These are phyloP conservation scores for Halichondria panicea DNA, from an alignment of 37 sponge, comb jelly and placozoan genomes.

Conservation along the genomic window DNA sequence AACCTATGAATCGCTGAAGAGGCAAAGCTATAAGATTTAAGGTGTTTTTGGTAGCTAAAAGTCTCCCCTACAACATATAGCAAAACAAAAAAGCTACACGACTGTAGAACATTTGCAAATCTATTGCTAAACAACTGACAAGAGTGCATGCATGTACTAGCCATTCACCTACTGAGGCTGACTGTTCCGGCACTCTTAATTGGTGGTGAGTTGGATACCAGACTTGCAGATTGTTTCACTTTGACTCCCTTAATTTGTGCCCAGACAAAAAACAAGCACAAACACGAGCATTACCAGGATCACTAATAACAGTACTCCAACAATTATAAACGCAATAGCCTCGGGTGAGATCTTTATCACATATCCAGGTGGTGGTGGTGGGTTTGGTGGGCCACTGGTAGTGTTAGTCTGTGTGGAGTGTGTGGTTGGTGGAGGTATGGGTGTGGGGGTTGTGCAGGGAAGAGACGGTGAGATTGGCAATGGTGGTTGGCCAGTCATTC, in stretches of 20 bases:
- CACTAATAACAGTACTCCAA: constrained; percentile 20
- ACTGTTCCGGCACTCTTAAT: neutral
- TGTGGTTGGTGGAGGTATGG: neutral
- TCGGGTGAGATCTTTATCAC: neutral
- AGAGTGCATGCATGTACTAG: too few species aligned
- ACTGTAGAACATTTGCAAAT: neutral
- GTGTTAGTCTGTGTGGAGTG: neutral
- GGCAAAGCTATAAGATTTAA: too few species aligned
- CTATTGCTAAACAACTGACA: too few species aligned
- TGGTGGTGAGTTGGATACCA: neutral
- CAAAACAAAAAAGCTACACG: too few species aligned
- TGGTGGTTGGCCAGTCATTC: too few species aligned
- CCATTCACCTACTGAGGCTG: neutral
- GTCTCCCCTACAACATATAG: too few species aligned
- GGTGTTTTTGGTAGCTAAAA: too few species aligned
- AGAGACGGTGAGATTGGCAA: too few species aligned
- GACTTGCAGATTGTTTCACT: neutral
- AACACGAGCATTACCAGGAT: constrained; percentile 28
- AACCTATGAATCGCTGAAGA: too few species aligned
- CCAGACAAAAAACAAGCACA: constrained; percentile 28
- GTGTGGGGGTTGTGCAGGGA: neutral
- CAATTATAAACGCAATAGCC: constrained; percentile 4
- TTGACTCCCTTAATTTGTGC: constrained; percentile 4
- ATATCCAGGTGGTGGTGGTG: neutral
- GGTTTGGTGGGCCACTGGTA: neutral